Conservation (phyloP, 2,888 invertebrate genomes). For the Lacanobia wlatinum region DNA sequence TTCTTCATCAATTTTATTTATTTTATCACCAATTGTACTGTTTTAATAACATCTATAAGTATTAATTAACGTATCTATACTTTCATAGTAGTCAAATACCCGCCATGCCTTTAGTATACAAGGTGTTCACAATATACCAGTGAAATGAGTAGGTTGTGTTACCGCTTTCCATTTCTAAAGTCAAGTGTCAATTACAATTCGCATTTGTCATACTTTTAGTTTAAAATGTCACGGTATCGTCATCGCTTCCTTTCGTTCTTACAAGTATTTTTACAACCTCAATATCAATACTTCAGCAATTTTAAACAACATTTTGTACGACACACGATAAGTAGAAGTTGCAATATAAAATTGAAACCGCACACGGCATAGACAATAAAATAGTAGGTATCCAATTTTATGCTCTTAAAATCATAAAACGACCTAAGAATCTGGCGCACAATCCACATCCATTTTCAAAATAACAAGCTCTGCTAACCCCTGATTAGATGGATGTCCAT, state of each 20-base stretch:
- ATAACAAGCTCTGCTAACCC: constrained; percentile 30
- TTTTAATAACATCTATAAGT: no score
- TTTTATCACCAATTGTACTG: no score
- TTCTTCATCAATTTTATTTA: no score
- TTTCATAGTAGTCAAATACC: no score
- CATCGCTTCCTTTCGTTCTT: background rate
- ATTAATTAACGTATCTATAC: no score
- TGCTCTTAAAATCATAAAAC: background rate
- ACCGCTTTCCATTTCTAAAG: no score
- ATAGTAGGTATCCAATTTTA: background rate
- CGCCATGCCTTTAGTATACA: no score
- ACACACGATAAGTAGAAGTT: background rate
- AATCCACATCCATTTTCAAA: constrained; percentile 21
- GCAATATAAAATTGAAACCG: background rate
- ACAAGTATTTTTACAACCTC: background rate
- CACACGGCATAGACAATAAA: background rate
- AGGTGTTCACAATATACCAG: no score
- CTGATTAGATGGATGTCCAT: constrained; percentile 39
- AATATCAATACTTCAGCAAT: background rate
- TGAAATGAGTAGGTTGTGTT: no score
- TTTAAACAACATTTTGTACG: background rate
- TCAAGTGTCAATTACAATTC: no score
- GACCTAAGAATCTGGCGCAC: background rate
- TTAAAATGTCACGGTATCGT: background rate
- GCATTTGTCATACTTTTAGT: no score